phyloP scores from a whole-genome alignment of 2,888 invertebrate genomes.

The Mesorhabditis belari region DNA sequence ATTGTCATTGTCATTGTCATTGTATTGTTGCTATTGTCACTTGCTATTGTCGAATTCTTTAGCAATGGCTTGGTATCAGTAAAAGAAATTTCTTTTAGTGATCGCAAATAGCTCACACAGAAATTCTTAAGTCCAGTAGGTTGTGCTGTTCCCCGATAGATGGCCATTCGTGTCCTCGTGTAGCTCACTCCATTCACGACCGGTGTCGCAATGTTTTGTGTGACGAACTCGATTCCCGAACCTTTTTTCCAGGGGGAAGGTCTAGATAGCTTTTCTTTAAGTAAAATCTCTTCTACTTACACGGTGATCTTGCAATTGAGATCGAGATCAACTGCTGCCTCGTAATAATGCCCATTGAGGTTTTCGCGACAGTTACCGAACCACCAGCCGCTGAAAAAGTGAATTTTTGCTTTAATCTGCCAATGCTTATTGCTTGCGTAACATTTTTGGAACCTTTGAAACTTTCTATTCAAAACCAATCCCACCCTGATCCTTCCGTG shows the following conservation, averaged over 20 bases:
- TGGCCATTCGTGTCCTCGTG: neutral
- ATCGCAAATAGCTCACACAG: too few relatives aligned
- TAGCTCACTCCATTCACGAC: neutral
- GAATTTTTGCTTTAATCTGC: neutral
- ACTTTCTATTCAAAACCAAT: neutral
- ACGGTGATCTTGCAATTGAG: neutral
- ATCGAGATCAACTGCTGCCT: neutral
- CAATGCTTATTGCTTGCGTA: neutral
- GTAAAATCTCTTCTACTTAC: too few relatives aligned
- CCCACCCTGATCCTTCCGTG: neutral
- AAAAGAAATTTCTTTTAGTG: neutral
- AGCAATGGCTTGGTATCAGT: too few relatives aligned
- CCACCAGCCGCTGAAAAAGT: slow-evolving; percentile 28
- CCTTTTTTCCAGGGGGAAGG: too few relatives aligned
- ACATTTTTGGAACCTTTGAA: neutral
- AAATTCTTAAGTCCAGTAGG: neutral
- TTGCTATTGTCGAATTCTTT: too few relatives aligned
- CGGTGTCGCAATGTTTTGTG: neutral
- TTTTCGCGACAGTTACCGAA: slow-evolving; percentile 30
- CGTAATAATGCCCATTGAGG: slow-evolving; percentile 17
- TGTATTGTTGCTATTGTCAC: too few relatives aligned
- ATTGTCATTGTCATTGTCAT: too few relatives aligned
- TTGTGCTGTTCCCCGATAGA: neutral
- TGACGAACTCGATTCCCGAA: neutral
- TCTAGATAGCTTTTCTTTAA: too few relatives aligned